phyloP scores from a whole-genome alignment of 2,113 vertebrate species.

The Hippocampus comes region DNA sequence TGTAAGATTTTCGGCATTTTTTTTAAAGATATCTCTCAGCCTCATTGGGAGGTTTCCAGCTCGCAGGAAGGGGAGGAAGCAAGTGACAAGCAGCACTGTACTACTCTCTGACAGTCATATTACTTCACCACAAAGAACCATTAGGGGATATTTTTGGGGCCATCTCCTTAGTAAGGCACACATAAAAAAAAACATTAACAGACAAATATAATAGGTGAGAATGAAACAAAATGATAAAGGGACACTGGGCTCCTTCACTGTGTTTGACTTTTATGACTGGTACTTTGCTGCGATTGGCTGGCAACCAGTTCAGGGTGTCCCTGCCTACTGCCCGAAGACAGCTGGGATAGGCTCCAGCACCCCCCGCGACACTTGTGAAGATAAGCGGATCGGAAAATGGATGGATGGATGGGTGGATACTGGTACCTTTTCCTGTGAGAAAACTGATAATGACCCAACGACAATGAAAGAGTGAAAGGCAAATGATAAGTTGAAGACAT shows the following conservation, averaged over 20 bases:
- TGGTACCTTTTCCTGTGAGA: slow-evolving; percentile 47
- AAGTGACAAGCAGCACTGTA: slow-evolving; percentile 29
- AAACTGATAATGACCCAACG: slow-evolving; percentile 68
- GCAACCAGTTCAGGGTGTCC: too few species aligned
- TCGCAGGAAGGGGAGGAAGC: slow-evolving; percentile 25
- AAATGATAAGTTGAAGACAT: slow-evolving; percentile 42
- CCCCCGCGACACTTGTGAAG: too few species aligned
- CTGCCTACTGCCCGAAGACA: too few species aligned
- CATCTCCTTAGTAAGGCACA: slow-evolving; percentile 60
- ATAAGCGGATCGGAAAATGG: too few species aligned
- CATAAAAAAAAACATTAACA: slow-evolving; percentile 64
- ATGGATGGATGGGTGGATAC: too few species aligned
- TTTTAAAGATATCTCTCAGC: slow-evolving; percentile 42
- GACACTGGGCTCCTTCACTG: slow-evolving; percentile 34
- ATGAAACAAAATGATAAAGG: slow-evolving; percentile 55
- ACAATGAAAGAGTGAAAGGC: slow-evolving; percentile 52
- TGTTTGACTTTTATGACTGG: slow-evolving; percentile 58
- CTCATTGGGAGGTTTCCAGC: slow-evolving; percentile 41
- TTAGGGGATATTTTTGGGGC: slow-evolving; percentile 55
- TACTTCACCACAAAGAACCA: slow-evolving; percentile 62
- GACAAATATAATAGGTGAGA: slow-evolving; percentile 36
- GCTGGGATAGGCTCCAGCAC: too few species aligned
- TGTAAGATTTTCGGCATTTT: slow-evolving; percentile 21
- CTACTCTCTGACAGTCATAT: slow-evolving; percentile 53
- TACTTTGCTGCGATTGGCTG: slow-evolving; percentile 13